These are phyloP conservation scores for Zaprionus tsacasi DNA, from an alignment of 1,140 invertebrate genomes.

Conservation along the genomic window DNA sequence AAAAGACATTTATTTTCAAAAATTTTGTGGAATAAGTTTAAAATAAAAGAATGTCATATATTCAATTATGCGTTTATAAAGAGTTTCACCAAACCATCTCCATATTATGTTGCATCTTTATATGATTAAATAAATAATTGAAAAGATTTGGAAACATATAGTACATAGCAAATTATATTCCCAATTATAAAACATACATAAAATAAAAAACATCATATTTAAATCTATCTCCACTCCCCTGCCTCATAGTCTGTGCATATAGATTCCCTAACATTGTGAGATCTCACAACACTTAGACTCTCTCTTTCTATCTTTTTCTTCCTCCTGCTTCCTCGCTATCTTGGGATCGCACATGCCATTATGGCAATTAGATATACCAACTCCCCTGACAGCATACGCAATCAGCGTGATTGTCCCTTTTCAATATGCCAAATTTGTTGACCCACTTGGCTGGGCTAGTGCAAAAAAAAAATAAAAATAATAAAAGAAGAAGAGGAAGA, in stretches of 20 bases:
- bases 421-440: slow-evolving; percentile 1
- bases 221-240: not conserved
- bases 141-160: too few relatives aligned
- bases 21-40: too few relatives aligned
- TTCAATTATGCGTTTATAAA: too few relatives aligned
- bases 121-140: too few relatives aligned
- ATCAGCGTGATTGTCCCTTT: slow-evolving; percentile 10
- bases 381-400: not conserved
- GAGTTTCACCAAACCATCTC: too few relatives aligned
- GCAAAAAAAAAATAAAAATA: not conserved
- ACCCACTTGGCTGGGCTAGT: not conserved
- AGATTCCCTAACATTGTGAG: not conserved
- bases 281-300: not conserved
- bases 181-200: too few relatives aligned
- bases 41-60: too few relatives aligned
- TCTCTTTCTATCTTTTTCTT: not conserved
- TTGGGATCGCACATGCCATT: not conserved
- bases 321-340: not conserved
- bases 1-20: too few relatives aligned
- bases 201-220: too few relatives aligned
- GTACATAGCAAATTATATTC: too few relatives aligned
- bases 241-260: not conserved
- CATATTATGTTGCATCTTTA: too few relatives aligned
- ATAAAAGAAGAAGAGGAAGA: not conserved
- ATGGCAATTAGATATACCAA: slow-evolving; percentile 2